Evolutionary conservation across 1,140 invertebrate species (phyloP), one percentile per base, ranked within the genome.

Genomic region (Pseudomyrmex pallidus): DNA sequence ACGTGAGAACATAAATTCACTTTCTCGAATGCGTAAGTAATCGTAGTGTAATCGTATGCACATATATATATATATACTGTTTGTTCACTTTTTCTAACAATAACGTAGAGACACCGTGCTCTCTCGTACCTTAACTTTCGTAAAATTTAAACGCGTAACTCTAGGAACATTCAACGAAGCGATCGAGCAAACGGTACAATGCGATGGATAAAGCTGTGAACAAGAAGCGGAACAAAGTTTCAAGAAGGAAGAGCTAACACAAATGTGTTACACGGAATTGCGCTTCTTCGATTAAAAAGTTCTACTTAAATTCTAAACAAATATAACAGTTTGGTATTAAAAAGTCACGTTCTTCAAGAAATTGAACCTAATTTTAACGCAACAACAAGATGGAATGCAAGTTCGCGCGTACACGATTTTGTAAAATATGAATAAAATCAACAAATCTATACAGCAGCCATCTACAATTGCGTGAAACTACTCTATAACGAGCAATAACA

Each of bases 41-140:
- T 35, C 13, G 12, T 13, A 52, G 13, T 13, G 13, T 2, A 52
- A 52, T 12, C 9, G 13, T 12, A 52, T 52, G 12, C 84, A 61
- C 54, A 89, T 89, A 50, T 68, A 83, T 20, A 72, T 13, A 84
- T 35, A 1, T 74, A 52, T 54, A 62, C 61, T 54, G 54, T 73
- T 64, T 70, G 50, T 67, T 70, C 68, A 46, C 54, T 64, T 77
- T 77, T 57, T 62, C 46, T 82, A 89, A 90, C 77, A 83, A 70
- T 82, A 84, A 85, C 59, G 84, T 87, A 72, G 70, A 87, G 76
- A 17, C 57, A 72, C 35, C 67, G 48, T 73, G 70, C 85, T 87
- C 74, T 70, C 68, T 68, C 57, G 74, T 48, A 52, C 54, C 22
- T 78, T 66, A 84, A 84, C 54, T 61, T 25, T 8, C 54, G 22